A percentile compares a stretch with the other conserved stretches of the same genome.
Conservation (phyloP, 1,140 invertebrate species). For the Eulimnadia texana region DNA sequence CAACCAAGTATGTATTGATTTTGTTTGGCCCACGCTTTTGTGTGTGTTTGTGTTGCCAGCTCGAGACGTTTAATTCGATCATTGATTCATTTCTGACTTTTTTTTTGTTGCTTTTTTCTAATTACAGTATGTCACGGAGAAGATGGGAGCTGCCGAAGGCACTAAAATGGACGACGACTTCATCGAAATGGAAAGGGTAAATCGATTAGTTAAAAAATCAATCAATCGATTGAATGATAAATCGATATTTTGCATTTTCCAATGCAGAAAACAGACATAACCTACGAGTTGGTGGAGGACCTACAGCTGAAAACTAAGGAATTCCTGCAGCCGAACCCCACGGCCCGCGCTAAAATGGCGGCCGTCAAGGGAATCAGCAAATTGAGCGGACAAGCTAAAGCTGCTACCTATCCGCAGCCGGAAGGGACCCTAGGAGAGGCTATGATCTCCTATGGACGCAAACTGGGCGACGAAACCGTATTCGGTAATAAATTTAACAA, state of each 20-base stretch:
- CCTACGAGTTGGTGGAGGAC: conserved; percentile 87
- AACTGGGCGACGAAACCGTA: conserved; percentile 83
- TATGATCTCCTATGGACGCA: conserved; percentile 89
- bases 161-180: conserved; percentile 98
- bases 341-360: conserved; percentile 84
- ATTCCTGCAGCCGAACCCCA: conserved; percentile 97
- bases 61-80: too few relatives aligned
- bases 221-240: too few relatives aligned
- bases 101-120: conserved; percentile 23
- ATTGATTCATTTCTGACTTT: background rate
- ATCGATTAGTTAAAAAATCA: conserved; percentile 26
- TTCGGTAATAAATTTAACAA: conserved; percentile 51
- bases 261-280: conserved; percentile 88
- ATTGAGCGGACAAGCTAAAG: conserved; percentile 41
- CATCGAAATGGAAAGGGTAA: conserved; percentile 96
- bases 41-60: background rate
- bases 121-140: conserved; percentile 96
- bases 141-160: conserved; percentile 98
- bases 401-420: conserved; percentile 84
- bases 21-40: background rate
- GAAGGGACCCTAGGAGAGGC: conserved; percentile 94
- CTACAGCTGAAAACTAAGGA: conserved; percentile 94
- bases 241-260: background rate
- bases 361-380: conserved; percentile 66
- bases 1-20: conserved; percentile 61